These are phyloP conservation scores for Ageneiosus marmoratus DNA, from an alignment of 2,113 vertebrate species.

Conservation along the genomic window DNA sequence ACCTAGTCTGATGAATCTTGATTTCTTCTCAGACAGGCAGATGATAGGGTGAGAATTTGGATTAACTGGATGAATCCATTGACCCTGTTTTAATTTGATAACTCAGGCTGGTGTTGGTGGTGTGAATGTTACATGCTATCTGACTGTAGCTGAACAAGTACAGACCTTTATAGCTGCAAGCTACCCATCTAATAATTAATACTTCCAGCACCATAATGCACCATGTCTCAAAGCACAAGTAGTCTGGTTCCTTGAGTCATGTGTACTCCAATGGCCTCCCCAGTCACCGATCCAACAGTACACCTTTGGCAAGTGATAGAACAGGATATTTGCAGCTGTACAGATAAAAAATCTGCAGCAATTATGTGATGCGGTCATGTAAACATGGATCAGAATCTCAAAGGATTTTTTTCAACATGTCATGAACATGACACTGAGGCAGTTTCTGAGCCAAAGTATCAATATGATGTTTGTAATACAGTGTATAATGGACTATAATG, in stretches of 20 bases:
- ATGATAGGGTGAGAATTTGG: not conserved
- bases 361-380: not conserved
- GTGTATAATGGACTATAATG: too few species aligned
- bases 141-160: not conserved
- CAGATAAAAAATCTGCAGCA: not conserved
- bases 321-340: not conserved
- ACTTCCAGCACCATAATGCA: not conserved
- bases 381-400: not conserved
- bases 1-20: not conserved
- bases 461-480: not conserved
- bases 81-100: not conserved
- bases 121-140: not conserved
- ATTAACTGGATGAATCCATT: not conserved
- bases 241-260: not conserved
- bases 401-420: not conserved
- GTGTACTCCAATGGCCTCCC: not conserved
- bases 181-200: not conserved
- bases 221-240: not conserved
- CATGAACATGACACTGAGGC: not conserved
- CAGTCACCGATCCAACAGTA: not conserved
- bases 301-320: not conserved
- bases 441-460: not conserved
- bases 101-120: not conserved
- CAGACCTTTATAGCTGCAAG: not conserved
- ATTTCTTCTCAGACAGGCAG: not conserved